Conservation (phyloP, 2,888 invertebrate species). For the Tenthredo mesomela region DNA sequence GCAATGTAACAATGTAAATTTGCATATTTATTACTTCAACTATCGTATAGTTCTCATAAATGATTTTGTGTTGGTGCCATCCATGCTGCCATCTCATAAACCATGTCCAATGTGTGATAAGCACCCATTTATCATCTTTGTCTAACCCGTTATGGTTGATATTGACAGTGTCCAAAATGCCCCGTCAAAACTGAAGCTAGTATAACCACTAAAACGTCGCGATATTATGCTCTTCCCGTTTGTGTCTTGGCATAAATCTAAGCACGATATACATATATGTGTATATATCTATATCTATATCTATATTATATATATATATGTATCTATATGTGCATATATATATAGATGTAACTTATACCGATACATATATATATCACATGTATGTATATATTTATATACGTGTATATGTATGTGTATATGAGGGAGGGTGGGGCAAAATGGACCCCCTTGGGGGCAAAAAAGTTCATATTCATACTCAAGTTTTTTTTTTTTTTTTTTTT, state of each 20-base stretch:
- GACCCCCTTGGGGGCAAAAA: too few species aligned
- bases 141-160: background rate
- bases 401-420: conserved; percentile 40
- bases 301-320: conserved; percentile 55
- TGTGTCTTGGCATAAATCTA: conserved; percentile 68
- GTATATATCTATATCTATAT: conserved; percentile 40
- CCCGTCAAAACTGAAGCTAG: conserved; percentile 38
- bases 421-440: too few species aligned
- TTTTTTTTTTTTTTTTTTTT: too few species aligned
- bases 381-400: conserved; percentile 26
- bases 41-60: conserved; percentile 2
- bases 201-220: conserved; percentile 60
- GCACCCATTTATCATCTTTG: conserved; percentile 44
- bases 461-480: too few species aligned
- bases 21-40: background rate
- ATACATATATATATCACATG: conserved; percentile 43
- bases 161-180: conserved; percentile 45
- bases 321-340: conserved; percentile 31
- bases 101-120: conserved; percentile 37
- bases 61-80: conserved; percentile 51
- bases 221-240: conserved; percentile 70
- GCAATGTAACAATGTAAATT: too few species aligned
- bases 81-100: conserved; percentile 40
- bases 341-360: conserved; percentile 22
- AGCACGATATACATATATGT: conserved; percentile 60